phyloP scores from a whole-genome alignment of 2,888 invertebrate genomes.

The Phrixothrix hirtus region DNA sequence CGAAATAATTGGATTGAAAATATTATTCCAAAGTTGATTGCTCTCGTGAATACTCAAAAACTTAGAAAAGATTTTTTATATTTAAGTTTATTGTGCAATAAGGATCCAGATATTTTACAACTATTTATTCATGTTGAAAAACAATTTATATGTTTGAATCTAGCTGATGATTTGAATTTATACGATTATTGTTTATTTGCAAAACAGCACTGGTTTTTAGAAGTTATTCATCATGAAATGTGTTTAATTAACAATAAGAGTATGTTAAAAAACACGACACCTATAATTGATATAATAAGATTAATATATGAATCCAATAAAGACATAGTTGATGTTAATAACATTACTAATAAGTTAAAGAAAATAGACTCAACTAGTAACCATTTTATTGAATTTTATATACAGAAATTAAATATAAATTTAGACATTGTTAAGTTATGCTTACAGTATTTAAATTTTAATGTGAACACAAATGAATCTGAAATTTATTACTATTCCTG shows the following conservation, averaged over 20 bases:
- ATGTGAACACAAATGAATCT: slow-evolving; percentile 25
- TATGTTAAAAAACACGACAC: slow-evolving; percentile 9
- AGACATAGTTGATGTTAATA: slow-evolving; percentile 31
- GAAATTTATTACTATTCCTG: slow-evolving; percentile 35
- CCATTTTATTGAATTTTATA: slow-evolving; percentile 17
- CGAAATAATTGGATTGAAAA: slow-evolving; percentile 14
- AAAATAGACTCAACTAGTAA: not conserved
- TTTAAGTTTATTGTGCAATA: slow-evolving; percentile 31
- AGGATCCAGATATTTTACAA: slow-evolving; percentile 16
- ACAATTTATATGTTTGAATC: slow-evolving; percentile 37
- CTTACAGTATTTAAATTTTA: slow-evolving; percentile 30
- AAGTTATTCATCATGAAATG: slow-evolving; percentile 40
- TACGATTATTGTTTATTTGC: slow-evolving; percentile 48
- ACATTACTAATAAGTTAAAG: slow-evolving; percentile 9
- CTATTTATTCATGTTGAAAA: slow-evolving; percentile 40
- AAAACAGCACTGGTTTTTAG: slow-evolving; percentile 49
- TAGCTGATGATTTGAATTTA: slow-evolving; percentile 43
- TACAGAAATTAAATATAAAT: slow-evolving; percentile 20
- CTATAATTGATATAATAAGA: slow-evolving; percentile 38
- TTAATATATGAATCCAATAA: slow-evolving; percentile 43
- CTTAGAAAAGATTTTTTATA: slow-evolving; percentile 31
- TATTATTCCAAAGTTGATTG: slow-evolving; percentile 25
- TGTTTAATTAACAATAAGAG: slow-evolving; percentile 31
- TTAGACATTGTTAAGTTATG: slow-evolving; percentile 44
- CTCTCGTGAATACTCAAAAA: slow-evolving; percentile 18